Evolutionary conservation across 2,797 vertebrate genomes (phyloP), one percentile per base, ranked within the genome.

Genomic region (Coranthus polyacanthus): DNA sequence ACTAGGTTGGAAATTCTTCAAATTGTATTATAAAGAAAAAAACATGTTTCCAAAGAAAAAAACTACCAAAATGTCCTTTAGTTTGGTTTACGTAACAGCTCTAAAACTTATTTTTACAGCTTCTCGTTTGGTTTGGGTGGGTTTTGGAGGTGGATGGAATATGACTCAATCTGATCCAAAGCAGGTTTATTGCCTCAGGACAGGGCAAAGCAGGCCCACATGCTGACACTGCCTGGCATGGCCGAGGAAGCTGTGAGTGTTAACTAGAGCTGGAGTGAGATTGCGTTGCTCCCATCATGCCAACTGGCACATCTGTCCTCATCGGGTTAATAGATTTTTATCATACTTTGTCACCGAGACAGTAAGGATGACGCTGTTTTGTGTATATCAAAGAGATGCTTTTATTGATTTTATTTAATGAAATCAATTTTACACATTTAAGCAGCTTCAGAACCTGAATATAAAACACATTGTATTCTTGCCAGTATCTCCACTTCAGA

Each of bases 111-210:
- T 20, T 47, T 64, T 38, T 45, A 18, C 52, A 42, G 41, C 46
- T 73, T 47, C 46, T 21, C 2, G 15, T 56, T 38, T n/a, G 71
- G 44, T 7, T 37, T 55, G 46, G 54, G 20, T 44, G 53, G 63
- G 34, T 47, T 75, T 57, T 67, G 17, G 16, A 61, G 62, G 64
- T 44, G 12, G 37, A 41, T 6, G 56, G 32, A 67, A 67, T 50
- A 62, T 52, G 44, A 16, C 64, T 79, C 18, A 29, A 22, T 62
- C 41, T 72, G 46, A 70, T 68, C 52, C 57, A 66, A 51, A 66
- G 37, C 64, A 49, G 36, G 21, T 49, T 52, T 50, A 43, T 56
- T 46, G 64, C 77, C 55, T 64, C 7, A 2, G 75, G 57, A 68
- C 57, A 63, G 46, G 60, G 58, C 52, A 61, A 75, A 51, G 18